Conservation (phyloP, 2,888 invertebrate species). For the Drosophila mimetica region DNA sequence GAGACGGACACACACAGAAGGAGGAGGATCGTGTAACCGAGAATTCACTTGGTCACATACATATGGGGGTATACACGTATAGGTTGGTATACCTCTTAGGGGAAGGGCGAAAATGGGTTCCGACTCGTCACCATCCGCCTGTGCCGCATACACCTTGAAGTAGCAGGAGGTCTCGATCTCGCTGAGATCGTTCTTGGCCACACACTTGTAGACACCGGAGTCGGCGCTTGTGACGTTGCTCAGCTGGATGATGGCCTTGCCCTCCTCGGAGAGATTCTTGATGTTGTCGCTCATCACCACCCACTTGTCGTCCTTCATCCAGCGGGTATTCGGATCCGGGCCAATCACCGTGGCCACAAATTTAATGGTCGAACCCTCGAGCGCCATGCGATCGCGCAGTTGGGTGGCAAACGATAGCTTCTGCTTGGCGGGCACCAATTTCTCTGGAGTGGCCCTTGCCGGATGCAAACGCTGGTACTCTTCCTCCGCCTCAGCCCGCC, state of each 20-base stretch:
- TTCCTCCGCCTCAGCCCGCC: slow-evolving; percentile 73
- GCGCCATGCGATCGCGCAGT: slow-evolving; percentile 90
- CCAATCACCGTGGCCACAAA: slow-evolving; percentile 91
- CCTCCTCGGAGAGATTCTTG: slow-evolving; percentile 87
- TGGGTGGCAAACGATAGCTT: slow-evolving; percentile 88
- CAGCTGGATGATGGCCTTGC: slow-evolving; percentile 90
- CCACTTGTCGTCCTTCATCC: slow-evolving; percentile 90
- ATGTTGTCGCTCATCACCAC: slow-evolving; percentile 86
- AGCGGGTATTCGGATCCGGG: slow-evolving; percentile 88
- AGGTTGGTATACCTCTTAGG: slow-evolving; percentile 87
- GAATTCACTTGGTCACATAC: slow-evolving; percentile 49
- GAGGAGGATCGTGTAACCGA: slow-evolving; percentile 43
- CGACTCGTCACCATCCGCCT: slow-evolving; percentile 82
- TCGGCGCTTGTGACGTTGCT: slow-evolving; percentile 88
- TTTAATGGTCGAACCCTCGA: slow-evolving; percentile 90
- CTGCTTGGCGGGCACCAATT: slow-evolving; percentile 82
- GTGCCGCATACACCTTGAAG: slow-evolving; percentile 85
- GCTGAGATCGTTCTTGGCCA: slow-evolving; percentile 91
- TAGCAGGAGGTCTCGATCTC: slow-evolving; percentile 89
- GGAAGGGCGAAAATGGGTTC: slow-evolving; percentile 85
- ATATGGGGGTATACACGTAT: slow-evolving; percentile 1
- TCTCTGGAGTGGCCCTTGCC: slow-evolving; percentile 74
- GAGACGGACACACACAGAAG: slow-evolving; percentile 18
- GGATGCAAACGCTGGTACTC: slow-evolving; percentile 60
- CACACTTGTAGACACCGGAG: slow-evolving; percentile 92